Percentiles rank a stretch among this genome's conserved stretches.
These are phyloP conservation scores for Trochalopteron elliotii DNA, from an alignment of 2,113 vertebrate species.

Conservation along the genomic window DNA sequence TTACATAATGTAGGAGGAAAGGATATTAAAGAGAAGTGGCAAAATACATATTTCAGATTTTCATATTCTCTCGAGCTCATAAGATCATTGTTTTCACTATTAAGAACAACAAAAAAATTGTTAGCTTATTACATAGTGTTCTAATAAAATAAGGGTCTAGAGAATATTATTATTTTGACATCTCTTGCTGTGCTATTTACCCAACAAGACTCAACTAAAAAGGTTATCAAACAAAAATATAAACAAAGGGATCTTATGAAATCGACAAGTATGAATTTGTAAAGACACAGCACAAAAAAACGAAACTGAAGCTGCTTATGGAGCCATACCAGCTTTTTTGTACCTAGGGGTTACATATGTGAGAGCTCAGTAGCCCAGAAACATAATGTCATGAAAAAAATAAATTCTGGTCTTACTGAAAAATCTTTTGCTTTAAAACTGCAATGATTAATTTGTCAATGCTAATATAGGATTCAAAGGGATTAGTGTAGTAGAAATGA, in stretches of 20 bases:
- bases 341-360: neutral
- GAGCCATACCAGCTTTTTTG: neutral
- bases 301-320: neutral
- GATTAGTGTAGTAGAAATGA: neutral
- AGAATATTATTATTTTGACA: neutral
- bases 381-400: neutral
- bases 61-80: neutral
- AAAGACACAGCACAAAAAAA: neutral
- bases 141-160: neutral
- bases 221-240: neutral
- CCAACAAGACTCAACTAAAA: neutral
- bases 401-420: neutral
- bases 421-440: neutral
- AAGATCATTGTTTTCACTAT: neutral
- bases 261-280: neutral
- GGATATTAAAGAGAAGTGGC: neutral
- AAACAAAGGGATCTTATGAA: neutral
- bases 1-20: neutral
- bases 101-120: neutral
- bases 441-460: neutral
- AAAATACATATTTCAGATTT: neutral
- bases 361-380: neutral
- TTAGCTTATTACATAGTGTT: neutral
- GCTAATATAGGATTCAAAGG: neutral
- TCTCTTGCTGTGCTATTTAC: neutral